Percentiles rank a stretch among this genome's conserved stretches.
Conservation (phyloP, 2,797 vertebrate genomes). For the Myiotriccus ornatus region DNA sequence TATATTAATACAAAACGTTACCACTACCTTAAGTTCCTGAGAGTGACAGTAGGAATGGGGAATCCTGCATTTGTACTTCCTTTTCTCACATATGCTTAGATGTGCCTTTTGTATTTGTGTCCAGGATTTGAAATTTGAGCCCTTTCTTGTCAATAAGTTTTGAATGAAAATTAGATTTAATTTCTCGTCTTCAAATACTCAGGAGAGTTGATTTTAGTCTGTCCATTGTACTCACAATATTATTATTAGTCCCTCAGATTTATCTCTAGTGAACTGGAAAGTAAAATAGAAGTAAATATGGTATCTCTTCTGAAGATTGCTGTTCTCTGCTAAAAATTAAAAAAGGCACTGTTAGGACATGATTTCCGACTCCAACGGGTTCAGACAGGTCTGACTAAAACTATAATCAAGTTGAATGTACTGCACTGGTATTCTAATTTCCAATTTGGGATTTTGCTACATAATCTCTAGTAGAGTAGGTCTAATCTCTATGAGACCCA, state of each 20-base stretch:
- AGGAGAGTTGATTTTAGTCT: neutral
- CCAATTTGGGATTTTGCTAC: conserved; percentile 72
- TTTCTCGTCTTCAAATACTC: neutral
- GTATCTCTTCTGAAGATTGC: neutral
- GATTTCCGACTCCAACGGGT: conserved; percentile 53
- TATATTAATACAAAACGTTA: neutral
- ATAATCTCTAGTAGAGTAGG: conserved; percentile 71
- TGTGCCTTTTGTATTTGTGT: neutral
- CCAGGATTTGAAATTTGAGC: neutral
- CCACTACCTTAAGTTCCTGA: neutral
- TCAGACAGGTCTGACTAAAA: conserved; percentile 57
- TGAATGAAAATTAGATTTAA: neutral
- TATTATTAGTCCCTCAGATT: neutral
- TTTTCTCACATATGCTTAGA: neutral
- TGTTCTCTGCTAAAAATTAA: conserved; percentile 26
- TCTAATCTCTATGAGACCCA: conserved; percentile 72
- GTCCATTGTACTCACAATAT: neutral
- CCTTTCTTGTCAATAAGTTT: neutral
- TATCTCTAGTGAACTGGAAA: neutral
- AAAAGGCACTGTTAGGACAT: conserved; percentile 4
- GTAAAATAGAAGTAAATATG: neutral
- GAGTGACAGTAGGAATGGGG: neutral
- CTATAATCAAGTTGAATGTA: conserved; percentile 73
- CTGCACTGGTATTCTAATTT: conserved; percentile 72
- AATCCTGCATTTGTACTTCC: neutral